Conservation (phyloP, 2,797 vertebrate genomes). For the Anniella stebbinsi region DNA sequence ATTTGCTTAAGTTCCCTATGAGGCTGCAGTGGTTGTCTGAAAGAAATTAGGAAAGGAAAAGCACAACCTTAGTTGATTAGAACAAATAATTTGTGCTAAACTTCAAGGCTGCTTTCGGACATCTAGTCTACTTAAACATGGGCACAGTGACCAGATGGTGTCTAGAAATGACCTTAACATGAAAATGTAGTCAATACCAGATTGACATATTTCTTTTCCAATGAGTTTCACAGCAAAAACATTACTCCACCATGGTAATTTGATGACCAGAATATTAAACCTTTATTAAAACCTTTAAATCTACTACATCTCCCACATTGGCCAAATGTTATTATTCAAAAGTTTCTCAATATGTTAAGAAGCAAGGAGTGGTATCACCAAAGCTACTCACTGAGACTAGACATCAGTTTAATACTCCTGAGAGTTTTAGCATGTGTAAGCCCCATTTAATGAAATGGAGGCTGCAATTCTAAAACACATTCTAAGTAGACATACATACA, state of each 20-base stretch:
- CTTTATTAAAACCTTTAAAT: not conserved
- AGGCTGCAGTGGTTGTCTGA: too few species aligned
- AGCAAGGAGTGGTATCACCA: not conserved
- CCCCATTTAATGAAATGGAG: not conserved
- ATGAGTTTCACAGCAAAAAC: not conserved
- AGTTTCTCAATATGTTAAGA: not conserved
- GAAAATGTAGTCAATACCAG: not conserved
- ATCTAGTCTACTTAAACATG: not conserved
- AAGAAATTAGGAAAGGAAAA: not conserved
- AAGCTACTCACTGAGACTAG: not conserved
- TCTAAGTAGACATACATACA: not conserved
- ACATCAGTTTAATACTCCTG: not conserved
- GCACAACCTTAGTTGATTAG: not conserved
- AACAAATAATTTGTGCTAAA: not conserved
- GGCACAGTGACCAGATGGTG: not conserved
- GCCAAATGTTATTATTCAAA: not conserved
- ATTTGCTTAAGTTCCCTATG: not conserved
- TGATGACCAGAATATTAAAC: not conserved
- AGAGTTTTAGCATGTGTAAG: not conserved
- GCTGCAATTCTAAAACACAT: not conserved
- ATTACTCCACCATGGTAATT: not conserved
- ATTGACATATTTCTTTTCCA: not conserved
- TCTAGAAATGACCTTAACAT: not conserved
- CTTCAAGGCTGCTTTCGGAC: not conserved
- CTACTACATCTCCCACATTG: not conserved